These are phyloP conservation scores for Aproaerema taeniolella DNA, from an alignment of 2,888 invertebrate species.

Conservation along the genomic window DNA sequence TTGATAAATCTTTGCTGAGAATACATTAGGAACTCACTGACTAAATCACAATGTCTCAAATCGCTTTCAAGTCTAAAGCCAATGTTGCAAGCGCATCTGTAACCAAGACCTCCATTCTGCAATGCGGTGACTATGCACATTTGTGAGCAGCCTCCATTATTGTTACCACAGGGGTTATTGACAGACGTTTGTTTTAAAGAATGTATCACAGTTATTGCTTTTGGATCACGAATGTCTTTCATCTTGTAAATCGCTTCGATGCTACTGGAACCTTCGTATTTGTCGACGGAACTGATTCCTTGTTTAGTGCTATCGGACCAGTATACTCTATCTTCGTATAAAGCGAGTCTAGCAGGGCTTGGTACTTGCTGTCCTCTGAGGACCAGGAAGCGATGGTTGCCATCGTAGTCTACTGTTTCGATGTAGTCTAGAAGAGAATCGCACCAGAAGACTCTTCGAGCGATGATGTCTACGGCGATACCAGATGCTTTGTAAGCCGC, in stretches of 20 bases:
- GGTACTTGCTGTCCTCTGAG: slow-evolving; percentile 91
- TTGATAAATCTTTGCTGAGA: slow-evolving; percentile 97
- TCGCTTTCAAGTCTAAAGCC: slow-evolving; percentile 88
- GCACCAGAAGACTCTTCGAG: slow-evolving; percentile 96
- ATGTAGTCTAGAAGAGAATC: slow-evolving; percentile 97
- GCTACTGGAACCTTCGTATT: slow-evolving; percentile 87
- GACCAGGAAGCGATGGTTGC: slow-evolving; percentile 87
- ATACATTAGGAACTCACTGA: slow-evolving; percentile 94
- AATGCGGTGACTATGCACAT: slow-evolving; percentile 94
- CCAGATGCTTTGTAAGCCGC: slow-evolving; percentile 97
- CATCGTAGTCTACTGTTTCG: slow-evolving; percentile 96
- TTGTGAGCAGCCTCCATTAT: slow-evolving; percentile 94
- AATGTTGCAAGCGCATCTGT: slow-evolving; percentile 93
- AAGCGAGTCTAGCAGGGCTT: slow-evolving; percentile 87
- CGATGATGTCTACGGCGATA: slow-evolving; percentile 92
- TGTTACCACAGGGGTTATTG: slow-evolving; percentile 90
- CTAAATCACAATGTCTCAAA: slow-evolving; percentile 86
- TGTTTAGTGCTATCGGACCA: slow-evolving; percentile 96
- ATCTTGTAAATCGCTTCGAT: slow-evolving; percentile 89
- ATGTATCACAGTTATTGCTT: slow-evolving; percentile 90
- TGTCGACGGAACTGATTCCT: slow-evolving; percentile 91
- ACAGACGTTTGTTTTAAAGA: slow-evolving; percentile 85
- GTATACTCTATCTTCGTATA: slow-evolving; percentile 91
- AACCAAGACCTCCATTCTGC: slow-evolving; percentile 85
- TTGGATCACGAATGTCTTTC: slow-evolving; percentile 88